Conservation (phyloP, 2,113 vertebrate species). For the Perca schrenkii region DNA sequence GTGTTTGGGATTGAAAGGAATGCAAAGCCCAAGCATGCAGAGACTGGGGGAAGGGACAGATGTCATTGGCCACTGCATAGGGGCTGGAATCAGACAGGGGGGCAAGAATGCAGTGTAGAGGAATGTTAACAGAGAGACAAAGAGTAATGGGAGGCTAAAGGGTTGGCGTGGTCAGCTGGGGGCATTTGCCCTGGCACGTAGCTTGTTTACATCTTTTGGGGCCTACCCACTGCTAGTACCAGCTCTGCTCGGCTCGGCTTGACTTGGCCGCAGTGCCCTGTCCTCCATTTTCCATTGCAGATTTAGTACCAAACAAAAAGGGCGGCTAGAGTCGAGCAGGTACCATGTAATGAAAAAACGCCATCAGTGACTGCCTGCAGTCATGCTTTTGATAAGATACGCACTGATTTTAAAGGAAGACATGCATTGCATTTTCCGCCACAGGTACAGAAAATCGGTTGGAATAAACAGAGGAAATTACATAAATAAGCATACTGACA, state of each 20-base stretch:
- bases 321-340: no score
- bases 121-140: constrained; percentile 61
- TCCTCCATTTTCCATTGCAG: no score
- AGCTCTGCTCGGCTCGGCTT: no score
- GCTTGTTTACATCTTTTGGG: constrained; percentile 38
- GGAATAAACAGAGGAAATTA: not conserved
- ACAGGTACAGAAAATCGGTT: not conserved
- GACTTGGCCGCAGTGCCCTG: no score
- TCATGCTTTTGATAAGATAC: constrained; percentile 3
- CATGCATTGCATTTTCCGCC: not conserved
- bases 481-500: not conserved
- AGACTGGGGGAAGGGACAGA: not conserved
- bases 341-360: no score
- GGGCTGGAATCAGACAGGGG: not conserved
- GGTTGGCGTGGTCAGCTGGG: constrained; percentile 25
- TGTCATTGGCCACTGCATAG: not conserved
- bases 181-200: not conserved
- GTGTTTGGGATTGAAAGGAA: constrained; percentile 29
- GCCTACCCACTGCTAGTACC: no score
- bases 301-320: no score
- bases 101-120: constrained; percentile 55
- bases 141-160: constrained; percentile 26
- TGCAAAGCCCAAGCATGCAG: constrained; percentile 7
- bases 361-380: not conserved
- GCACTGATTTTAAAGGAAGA: not conserved